phyloP scores from a whole-genome alignment of 1,140 invertebrate species.

The Ceratosolen fusciceps region DNA sequence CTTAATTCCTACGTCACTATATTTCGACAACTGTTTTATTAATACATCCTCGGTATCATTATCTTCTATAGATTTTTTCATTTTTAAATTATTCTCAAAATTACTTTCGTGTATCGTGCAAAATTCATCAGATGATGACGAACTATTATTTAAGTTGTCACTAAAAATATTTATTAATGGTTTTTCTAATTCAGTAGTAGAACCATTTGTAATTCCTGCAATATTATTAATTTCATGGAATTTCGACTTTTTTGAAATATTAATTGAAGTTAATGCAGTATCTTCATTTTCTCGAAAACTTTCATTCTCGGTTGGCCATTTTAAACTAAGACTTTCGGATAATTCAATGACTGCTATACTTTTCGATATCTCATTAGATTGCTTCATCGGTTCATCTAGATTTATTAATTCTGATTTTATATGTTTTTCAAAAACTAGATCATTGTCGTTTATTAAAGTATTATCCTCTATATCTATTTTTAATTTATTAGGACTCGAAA shows the following conservation, averaged over 20 bases:
- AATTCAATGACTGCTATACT: conserved; percentile 46
- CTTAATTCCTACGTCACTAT: not conserved
- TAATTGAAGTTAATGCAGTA: not conserved
- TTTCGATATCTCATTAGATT: conserved; percentile 50
- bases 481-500: not conserved
- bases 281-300: conserved; percentile 41
- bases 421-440: not conserved
- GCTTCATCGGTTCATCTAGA: not conserved
- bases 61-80: not conserved
- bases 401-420: not conserved
- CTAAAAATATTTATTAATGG: not conserved
- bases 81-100: conserved; percentile 14
- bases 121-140: conserved; percentile 44
- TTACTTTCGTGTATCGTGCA: conserved; percentile 40
- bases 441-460: not conserved
- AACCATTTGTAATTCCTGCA: not conserved
- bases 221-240: conserved; percentile 21
- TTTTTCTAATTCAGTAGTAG: not conserved
- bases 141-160: conserved; percentile 15
- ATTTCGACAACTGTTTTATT: not conserved
- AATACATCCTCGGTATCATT: not conserved
- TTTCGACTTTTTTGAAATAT: not conserved
- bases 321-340: conserved; percentile 13
- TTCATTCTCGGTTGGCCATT: conserved; percentile 39
- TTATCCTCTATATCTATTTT: not conserved